These are phyloP conservation scores for Acheta domesticus DNA, from an alignment of 2,888 invertebrate genomes.

Conservation along the genomic window DNA sequence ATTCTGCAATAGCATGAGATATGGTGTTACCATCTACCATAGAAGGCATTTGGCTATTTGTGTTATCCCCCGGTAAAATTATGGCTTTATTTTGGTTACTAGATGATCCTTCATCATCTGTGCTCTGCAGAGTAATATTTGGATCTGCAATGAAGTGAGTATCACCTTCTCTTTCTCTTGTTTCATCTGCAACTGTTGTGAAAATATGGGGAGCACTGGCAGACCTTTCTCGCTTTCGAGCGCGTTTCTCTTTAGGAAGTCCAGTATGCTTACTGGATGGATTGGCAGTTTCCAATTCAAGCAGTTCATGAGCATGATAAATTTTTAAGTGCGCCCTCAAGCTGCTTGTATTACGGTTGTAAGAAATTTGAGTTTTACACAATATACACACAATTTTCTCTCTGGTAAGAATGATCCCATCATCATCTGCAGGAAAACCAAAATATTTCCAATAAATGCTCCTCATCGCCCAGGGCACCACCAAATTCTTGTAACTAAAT, in stretches of 20 bases:
- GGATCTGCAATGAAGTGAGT: slow-evolving; percentile 48
- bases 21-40: slow-evolving; percentile 47
- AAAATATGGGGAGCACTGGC: slow-evolving; percentile 44
- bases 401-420: slow-evolving; percentile 46
- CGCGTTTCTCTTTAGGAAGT: slow-evolving; percentile 43
- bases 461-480: slow-evolving; percentile 52
- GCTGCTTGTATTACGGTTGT: slow-evolving; percentile 53
- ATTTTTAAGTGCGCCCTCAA: slow-evolving; percentile 52
- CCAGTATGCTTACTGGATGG: slow-evolving; percentile 41
- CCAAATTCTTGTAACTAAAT: slow-evolving; percentile 50
- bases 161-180: slow-evolving; percentile 48
- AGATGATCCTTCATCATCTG: slow-evolving; percentile 43
- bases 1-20: slow-evolving; percentile 50
- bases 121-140: slow-evolving; percentile 44
- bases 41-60: slow-evolving; percentile 36
- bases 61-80: slow-evolving; percentile 44
- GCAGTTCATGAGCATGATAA: slow-evolving; percentile 48
- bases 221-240: slow-evolving; percentile 38
- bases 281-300: slow-evolving; percentile 45
- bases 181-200: slow-evolving; percentile 47
- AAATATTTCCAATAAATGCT: slow-evolving; percentile 55
- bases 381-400: slow-evolving; percentile 51
- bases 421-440: slow-evolving; percentile 53
- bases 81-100: slow-evolving; percentile 40
- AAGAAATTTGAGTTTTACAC: slow-evolving; percentile 52